Percentiles rank a stretch among this genome's conserved stretches.
Evolutionary conservation across 1,140 invertebrate genomes (phyloP).

Genomic region (Eumaeus atala): DNA sequence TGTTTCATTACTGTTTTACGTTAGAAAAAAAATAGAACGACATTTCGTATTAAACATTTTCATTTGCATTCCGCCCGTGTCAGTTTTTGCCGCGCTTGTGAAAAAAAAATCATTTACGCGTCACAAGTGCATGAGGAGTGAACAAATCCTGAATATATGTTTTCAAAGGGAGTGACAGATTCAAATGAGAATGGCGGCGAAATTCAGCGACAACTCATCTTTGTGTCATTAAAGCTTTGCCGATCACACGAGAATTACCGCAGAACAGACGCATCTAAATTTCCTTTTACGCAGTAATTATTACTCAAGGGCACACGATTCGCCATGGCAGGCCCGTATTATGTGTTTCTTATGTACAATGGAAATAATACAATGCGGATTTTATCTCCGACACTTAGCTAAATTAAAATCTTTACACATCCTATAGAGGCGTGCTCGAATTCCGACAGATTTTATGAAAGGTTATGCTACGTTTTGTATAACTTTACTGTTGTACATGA

Average conservation of each 20-base stretch:
- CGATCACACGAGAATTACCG: conserved; percentile 14
- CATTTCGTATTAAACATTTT: conserved; percentile 13
- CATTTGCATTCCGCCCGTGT: conserved; percentile 15
- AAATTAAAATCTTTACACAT: conserved; percentile 30
- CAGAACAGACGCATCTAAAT: conserved; percentile 14
- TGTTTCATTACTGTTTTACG: conserved; percentile 2
- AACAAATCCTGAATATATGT: conserved; percentile 17
- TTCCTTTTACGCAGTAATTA: conserved; percentile 24
- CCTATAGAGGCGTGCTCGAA: neutral
- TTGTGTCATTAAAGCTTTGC: conserved; percentile 18
- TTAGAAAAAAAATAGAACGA: conserved; percentile 8
- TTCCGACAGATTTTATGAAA: conserved; percentile 6
- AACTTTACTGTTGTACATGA: no score
- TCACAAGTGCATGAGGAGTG: conserved; percentile 14
- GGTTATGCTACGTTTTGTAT: neutral
- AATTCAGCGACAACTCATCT: conserved; percentile 14
- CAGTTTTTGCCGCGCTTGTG: conserved; percentile 9
- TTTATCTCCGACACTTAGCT: conserved; percentile 30
- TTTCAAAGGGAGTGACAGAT: conserved; percentile 16
- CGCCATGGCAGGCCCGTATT: conserved; percentile 23
- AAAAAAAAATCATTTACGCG: conserved; percentile 12
- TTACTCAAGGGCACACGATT: conserved; percentile 23
- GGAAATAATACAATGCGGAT: conserved; percentile 27
- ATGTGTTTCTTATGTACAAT: conserved; percentile 31
- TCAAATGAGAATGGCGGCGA: conserved; percentile 13